Evolutionary conservation across 2,888 invertebrate species (phyloP).

Genomic region (Pomacea canaliculata): DNA sequence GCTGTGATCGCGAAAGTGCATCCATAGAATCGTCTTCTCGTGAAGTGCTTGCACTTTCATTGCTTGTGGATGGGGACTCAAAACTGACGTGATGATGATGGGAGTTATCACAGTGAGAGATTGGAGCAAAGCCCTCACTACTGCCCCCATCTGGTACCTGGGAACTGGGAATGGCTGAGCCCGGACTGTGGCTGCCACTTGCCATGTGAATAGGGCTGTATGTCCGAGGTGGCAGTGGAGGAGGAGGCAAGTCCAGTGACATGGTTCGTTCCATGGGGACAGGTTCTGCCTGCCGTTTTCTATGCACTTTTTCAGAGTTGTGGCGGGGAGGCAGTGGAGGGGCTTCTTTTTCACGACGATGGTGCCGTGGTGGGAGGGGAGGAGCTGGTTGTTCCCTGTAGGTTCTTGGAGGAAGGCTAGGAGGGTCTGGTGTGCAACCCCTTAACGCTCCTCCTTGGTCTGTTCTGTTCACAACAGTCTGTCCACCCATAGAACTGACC

Average conservation of each 20-base stretch:
- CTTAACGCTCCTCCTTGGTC: neutral
- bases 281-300: conserved; percentile 15
- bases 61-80: conserved; percentile 19
- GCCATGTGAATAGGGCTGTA: conserved; percentile 58
- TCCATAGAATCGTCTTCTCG: conserved; percentile 12
- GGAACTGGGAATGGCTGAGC: conserved; percentile 30
- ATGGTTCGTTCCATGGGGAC: conserved; percentile 14
- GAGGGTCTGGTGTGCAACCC: conserved; percentile 40
- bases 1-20: neutral
- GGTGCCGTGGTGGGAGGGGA: conserved; percentile 54
- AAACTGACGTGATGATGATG: conserved; percentile 5
- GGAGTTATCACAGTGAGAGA: neutral
- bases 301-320: conserved; percentile 41
- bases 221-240: conserved; percentile 61
- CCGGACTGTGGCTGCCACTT: conserved; percentile 25
- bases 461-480: neutral
- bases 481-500: neutral
- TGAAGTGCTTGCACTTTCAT: conserved; percentile 14
- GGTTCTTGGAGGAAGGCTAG: conserved; percentile 59
- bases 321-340: conserved; percentile 59
- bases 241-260: conserved; percentile 41
- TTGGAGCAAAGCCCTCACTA: conserved; percentile 53
- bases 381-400: conserved; percentile 49
- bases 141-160: conserved; percentile 51
- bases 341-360: conserved; percentile 40